A percentile compares a stretch with the other conserved stretches of the same genome.
Conservation (phyloP, 2,888 invertebrate genomes). For the Halictus ligatus region DNA sequence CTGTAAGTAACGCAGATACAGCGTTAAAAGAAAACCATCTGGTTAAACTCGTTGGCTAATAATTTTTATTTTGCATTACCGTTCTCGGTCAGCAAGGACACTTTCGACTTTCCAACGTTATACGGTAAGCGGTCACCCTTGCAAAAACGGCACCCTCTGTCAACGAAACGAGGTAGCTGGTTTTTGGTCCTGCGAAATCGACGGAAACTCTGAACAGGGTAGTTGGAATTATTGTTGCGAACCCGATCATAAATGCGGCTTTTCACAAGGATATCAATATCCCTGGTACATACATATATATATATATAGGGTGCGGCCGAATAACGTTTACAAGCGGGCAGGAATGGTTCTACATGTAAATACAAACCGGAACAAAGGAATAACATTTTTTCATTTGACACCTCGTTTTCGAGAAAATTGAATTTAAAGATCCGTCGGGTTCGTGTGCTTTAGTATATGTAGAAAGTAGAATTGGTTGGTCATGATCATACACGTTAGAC, state of each 20-base stretch:
- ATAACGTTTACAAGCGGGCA: no score
- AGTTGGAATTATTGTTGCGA: constrained; percentile 95
- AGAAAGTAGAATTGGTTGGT: no score
- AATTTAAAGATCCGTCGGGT: no score
- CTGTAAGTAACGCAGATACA: constrained; percentile 42
- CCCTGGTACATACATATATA: constrained; percentile 87
- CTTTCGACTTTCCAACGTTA: constrained; percentile 89
- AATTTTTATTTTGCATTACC: background rate
- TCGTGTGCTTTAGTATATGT: no score
- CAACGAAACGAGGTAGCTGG: constrained; percentile 91
- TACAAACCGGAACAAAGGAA: no score
- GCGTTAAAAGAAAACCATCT: background rate
- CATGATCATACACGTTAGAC: no score
- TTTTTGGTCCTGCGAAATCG: constrained; percentile 94
- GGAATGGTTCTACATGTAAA: no score
- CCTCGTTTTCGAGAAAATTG: no score
- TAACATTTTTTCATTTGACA: no score
- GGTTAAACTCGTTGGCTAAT: background rate
- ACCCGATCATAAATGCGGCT: constrained; percentile 93
- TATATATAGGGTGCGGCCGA: no score
- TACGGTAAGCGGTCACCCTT: constrained; percentile 93
- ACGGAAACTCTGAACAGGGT: constrained; percentile 87
- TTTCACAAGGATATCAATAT: constrained; percentile 92
- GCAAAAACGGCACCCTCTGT: constrained; percentile 89
- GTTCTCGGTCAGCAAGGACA: constrained; percentile 39